These are phyloP conservation scores for Aplysina aerophoba DNA, from an alignment of 37 sponge, comb jelly and placozoan genomes.

Conservation along the genomic window DNA sequence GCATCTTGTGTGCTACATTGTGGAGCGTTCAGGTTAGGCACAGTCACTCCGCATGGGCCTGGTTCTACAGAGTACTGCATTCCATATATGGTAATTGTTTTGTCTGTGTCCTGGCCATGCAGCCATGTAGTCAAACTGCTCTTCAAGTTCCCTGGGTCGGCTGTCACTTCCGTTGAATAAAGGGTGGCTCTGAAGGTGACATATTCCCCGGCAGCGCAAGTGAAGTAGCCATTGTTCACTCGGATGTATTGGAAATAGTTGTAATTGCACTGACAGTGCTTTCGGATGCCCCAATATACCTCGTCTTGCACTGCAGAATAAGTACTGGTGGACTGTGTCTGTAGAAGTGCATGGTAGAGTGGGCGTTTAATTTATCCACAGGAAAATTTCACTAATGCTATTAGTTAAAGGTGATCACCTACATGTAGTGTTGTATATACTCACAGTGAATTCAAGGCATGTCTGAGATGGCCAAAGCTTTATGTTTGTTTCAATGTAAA, in stretches of 20 bases:
- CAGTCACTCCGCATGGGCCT: conserved; percentile 17
- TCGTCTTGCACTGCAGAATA: neutral
- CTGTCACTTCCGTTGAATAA: neutral
- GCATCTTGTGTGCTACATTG: neutral
- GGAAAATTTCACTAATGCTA: too few relatives aligned
- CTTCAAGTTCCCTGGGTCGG: neutral
- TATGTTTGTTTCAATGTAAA: neutral
- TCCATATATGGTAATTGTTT: neutral
- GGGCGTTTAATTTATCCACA: too few relatives aligned
- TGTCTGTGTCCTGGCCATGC: neutral
- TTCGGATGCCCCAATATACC: neutral
- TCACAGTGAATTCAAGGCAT: neutral
- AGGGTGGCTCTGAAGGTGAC: neutral
- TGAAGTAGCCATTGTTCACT: neutral
- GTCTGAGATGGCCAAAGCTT: neutral
- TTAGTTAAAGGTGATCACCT: too few relatives aligned
- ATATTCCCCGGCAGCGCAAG: neutral
- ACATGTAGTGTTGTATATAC: neutral
- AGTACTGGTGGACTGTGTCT: neutral
- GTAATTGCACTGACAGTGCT: neutral
- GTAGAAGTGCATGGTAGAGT: too few relatives aligned
- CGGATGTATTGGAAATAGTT: neutral
- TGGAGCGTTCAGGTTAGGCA: neutral
- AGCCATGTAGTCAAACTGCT: neutral
- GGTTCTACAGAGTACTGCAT: neutral